A percentile compares a stretch with the other conserved stretches of the same genome.
Evolutionary conservation across 2,113 vertebrate genomes (phyloP).

Genomic region (Clinocottus analis): DNA sequence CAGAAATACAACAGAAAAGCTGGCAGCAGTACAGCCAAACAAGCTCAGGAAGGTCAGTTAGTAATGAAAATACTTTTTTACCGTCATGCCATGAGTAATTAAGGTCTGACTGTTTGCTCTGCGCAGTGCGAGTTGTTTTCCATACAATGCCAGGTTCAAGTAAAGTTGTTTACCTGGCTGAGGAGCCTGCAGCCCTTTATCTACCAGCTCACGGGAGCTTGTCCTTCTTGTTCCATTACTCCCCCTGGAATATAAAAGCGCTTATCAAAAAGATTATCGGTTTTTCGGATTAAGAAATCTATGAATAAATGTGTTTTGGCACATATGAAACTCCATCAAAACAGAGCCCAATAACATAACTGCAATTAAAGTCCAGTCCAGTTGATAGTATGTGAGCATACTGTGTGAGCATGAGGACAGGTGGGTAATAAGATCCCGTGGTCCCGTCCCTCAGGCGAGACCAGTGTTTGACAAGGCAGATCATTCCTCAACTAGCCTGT

Average conservation of each 20-base stretch:
- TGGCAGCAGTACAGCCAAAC: not conserved
- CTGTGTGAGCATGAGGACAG: slow-evolving; percentile 32
- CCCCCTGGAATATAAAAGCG: not conserved
- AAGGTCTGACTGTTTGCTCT: not conserved
- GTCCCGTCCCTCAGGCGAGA: slow-evolving; percentile 47
- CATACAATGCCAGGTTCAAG: not conserved
- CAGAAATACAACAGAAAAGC: not conserved
- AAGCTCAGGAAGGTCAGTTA: too few species aligned
- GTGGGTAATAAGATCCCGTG: slow-evolving; percentile 40
- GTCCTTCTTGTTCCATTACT: not conserved
- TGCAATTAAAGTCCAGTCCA: slow-evolving; percentile 11
- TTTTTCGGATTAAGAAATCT: not conserved
- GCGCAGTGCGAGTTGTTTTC: not conserved
- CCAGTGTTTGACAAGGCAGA: slow-evolving; percentile 65
- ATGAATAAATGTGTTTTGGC: not conserved
- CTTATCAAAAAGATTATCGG: not conserved
- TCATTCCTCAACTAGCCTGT: slow-evolving; percentile 61
- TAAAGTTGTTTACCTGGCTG: not conserved
- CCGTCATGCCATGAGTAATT: not conserved
- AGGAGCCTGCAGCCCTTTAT: not conserved
- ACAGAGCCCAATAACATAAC: not conserved
- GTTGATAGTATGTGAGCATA: slow-evolving; percentile 13
- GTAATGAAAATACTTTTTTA: not conserved
- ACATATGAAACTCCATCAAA: not conserved
- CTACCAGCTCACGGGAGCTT: not conserved